These are phyloP conservation scores for Phalacrocorax brasilianus DNA, from an alignment of 2,113 vertebrate species.

Conservation along the genomic window DNA sequence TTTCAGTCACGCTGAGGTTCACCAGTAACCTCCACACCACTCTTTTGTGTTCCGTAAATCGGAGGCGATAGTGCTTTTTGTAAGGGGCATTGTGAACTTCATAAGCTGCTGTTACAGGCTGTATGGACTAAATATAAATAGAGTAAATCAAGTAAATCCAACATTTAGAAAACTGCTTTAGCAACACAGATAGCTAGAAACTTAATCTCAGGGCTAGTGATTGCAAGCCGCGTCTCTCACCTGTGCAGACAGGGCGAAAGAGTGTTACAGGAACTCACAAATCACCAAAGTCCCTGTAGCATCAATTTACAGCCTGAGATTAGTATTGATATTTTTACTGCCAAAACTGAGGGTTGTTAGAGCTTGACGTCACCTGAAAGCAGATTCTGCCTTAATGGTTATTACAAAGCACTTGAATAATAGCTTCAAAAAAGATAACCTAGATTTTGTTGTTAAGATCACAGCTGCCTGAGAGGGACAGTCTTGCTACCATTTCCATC, in stretches of 20 bases:
- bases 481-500: not conserved
- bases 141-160: not conserved
- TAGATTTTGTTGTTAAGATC: not conserved
- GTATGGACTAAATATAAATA: not conserved
- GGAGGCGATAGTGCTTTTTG: not conserved
- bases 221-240: not conserved
- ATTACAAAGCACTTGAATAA: not conserved
- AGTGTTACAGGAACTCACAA: not conserved
- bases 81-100: not conserved
- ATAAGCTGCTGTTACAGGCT: not conserved
- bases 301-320: constrained; percentile 18
- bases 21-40: not conserved
- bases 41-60: not conserved
- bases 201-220: not conserved
- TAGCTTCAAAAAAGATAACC: not conserved
- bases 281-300: not conserved
- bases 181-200: not conserved
- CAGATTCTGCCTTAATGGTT: not conserved
- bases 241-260: not conserved
- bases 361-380: not conserved
- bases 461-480: not conserved
- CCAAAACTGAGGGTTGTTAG: not conserved
- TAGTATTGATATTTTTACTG: constrained; percentile 26
- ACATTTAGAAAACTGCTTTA: not conserved
- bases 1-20: not conserved